Percentiles rank a stretch among this genome's conserved stretches.
phyloP scores from a whole-genome alignment of 2,113 vertebrate species.

The Datnioides undecimradiatus region DNA sequence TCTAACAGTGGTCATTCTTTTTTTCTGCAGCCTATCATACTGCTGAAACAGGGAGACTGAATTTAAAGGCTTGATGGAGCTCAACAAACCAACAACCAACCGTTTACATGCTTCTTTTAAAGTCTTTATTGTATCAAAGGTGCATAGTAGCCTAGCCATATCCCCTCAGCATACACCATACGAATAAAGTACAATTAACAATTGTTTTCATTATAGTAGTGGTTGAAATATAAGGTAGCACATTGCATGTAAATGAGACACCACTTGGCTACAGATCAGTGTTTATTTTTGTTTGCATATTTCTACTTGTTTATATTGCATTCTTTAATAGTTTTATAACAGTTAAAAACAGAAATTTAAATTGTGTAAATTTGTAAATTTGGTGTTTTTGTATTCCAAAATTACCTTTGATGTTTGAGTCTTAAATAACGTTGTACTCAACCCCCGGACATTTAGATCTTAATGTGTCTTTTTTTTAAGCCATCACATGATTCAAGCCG shows the following conservation, averaged over 20 bases:
- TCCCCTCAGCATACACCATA: neutral
- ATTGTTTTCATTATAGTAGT: neutral
- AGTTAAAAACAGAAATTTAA: too few species aligned
- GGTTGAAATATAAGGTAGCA: neutral
- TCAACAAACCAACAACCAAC: neutral
- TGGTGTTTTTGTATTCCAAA: neutral
- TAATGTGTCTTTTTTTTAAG: neutral
- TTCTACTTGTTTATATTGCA: neutral
- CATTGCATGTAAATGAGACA: neutral
- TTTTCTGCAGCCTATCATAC: constrained; percentile 76
- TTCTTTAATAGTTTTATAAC: neutral
- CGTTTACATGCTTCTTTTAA: too few species aligned
- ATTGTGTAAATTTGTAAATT: too few species aligned
- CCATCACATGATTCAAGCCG: neutral
- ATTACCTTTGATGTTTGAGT: too few species aligned
- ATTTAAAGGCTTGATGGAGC: neutral
- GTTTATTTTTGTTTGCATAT: neutral
- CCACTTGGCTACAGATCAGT: neutral
- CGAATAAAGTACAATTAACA: neutral
- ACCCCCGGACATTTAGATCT: neutral
- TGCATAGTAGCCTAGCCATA: neutral
- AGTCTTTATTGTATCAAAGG: neutral
- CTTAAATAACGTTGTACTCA: neutral
- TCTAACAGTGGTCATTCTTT: neutral
- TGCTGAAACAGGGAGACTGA: constrained; percentile 74